A percentile compares a stretch with the other conserved stretches of the same genome.
Evolutionary conservation across 1,140 invertebrate genomes (phyloP).

Genomic region (Propsilocerus akamusi): DNA sequence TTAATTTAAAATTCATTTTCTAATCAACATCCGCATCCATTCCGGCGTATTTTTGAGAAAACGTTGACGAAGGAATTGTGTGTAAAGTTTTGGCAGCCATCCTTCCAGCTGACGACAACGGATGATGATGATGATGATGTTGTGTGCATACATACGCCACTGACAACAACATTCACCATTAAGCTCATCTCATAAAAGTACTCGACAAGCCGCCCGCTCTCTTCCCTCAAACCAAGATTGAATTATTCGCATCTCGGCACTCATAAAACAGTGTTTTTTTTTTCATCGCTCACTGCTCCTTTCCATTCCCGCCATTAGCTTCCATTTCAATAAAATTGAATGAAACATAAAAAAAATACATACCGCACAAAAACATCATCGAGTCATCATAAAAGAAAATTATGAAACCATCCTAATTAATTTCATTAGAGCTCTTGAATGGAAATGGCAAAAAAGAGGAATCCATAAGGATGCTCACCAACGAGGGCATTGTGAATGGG

Average conservation of each 20-base stretch:
- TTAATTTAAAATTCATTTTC: neutral
- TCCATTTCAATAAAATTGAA: slow-evolving; percentile 3
- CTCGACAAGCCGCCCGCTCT: no score
- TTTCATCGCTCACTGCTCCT: neutral
- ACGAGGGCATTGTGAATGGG: neutral
- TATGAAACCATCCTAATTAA: slow-evolving; percentile 1
- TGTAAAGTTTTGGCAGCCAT: no score
- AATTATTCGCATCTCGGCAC: neutral
- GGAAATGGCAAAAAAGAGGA: neutral
- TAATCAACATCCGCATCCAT: no score
- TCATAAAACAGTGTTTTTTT: neutral
- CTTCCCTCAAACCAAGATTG: no score
- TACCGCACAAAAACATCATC: neutral
- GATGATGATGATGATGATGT: no score
- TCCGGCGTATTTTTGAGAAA: no score
- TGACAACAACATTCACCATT: no score
- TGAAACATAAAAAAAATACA: no score
- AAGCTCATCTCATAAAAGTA: no score
- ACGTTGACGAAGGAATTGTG: no score
- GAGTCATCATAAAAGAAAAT: neutral
- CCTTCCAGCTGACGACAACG: no score
- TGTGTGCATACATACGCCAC: no score
- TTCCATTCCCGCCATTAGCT: neutral
- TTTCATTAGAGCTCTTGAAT: neutral
- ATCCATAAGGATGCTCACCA: neutral